Conservation (phyloP, 2,888 invertebrate species). For the Reticulitermes lucifugus region DNA sequence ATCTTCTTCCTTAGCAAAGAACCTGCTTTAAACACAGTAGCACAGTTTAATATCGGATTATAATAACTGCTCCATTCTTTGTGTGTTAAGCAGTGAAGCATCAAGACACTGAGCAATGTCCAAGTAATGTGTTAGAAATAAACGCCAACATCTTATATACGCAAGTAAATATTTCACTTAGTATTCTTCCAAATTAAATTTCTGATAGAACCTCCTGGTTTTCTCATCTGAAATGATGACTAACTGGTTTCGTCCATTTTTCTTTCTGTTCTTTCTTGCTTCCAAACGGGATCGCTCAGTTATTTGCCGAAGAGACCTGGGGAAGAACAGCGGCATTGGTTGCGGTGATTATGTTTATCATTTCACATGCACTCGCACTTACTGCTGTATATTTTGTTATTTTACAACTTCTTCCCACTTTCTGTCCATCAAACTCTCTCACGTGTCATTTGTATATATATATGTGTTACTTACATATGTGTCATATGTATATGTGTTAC, state of each 20-base stretch:
- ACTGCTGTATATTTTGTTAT: background rate
- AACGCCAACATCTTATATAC: background rate
- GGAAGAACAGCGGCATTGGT: conserved; percentile 49
- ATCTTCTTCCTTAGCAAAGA: too few relatives aligned
- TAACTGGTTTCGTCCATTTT: conserved; percentile 30
- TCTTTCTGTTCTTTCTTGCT: conserved; percentile 47
- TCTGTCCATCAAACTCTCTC: background rate
- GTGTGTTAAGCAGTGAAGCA: background rate
- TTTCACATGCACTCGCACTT: conserved; percentile 20
- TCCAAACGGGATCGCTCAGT: conserved; percentile 50
- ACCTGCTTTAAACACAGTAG: too few relatives aligned
- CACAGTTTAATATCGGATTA: too few relatives aligned
- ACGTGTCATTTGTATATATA: background rate
- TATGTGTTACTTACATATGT: background rate
- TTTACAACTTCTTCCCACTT: background rate
- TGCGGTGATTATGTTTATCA: conserved; percentile 52
- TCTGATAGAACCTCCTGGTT: background rate
- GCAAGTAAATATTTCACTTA: background rate
- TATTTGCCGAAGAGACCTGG: conserved; percentile 45
- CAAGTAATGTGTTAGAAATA: background rate
- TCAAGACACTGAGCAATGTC: background rate
- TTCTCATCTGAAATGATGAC: background rate
- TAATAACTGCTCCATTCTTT: background rate
- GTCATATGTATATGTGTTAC: background rate
- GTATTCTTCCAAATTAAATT: background rate